Evolutionary conservation across 2,797 vertebrate genomes (phyloP).

Genomic region (Oophaga sylvatica): DNA sequence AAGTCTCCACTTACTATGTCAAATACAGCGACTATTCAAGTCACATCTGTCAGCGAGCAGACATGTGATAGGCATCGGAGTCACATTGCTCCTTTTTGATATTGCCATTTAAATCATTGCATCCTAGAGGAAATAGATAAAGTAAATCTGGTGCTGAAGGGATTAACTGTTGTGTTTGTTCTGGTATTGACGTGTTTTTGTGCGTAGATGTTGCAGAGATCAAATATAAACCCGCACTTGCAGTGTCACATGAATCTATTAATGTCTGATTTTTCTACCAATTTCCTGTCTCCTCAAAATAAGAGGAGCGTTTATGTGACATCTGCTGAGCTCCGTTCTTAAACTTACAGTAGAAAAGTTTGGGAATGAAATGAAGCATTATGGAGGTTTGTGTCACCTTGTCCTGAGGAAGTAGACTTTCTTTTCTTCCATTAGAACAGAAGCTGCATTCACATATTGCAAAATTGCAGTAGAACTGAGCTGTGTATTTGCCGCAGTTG

Average conservation of each 20-base stretch:
- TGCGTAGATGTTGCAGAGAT: conserved; percentile 11
- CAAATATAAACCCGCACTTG: not conserved
- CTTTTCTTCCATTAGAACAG: no score
- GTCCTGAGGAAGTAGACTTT: no score
- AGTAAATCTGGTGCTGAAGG: not conserved
- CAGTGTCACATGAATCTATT: not conserved
- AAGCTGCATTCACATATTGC: no score
- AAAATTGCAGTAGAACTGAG: no score
- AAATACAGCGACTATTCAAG: not conserved
- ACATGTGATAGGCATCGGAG: conserved; percentile 14
- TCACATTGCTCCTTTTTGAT: conserved; percentile 14
- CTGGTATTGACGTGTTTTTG: not conserved
- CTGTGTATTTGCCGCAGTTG: no score
- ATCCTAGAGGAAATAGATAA: not conserved
- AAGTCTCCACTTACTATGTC: not conserved
- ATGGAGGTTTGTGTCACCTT: no score
- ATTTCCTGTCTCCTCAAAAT: not conserved
- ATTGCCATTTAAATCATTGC: conserved; percentile 4
- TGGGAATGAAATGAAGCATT: not conserved
- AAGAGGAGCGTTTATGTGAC: not conserved
- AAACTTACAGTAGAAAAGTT: not conserved
- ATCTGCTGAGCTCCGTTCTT: not conserved
- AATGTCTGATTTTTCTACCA: not conserved
- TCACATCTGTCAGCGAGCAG: conserved; percentile 3
- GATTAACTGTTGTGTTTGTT: conserved; percentile 23